Base-by-base conservation (phyloP, 1,140 invertebrate species). In the Spodoptera litura region DNA sequence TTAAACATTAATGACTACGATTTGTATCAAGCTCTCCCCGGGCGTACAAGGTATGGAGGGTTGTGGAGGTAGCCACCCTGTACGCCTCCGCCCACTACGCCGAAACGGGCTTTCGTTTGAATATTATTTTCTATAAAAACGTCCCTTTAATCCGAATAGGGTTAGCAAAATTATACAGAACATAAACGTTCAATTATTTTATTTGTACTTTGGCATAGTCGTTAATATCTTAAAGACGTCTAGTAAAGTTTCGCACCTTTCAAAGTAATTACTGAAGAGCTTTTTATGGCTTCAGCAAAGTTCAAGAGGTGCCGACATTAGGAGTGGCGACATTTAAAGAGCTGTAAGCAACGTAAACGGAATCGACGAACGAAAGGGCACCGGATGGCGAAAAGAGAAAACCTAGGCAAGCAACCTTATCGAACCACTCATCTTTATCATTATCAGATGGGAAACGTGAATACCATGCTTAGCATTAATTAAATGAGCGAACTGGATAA, bases 111-210 rank as follows among this genome's bases (percentile, higher is more conserved):
- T 75, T 62, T 75, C 44, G 72, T 75, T 75, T 75, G 72, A 75
- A 75, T 75, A 75, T 75, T 75, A 75, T 75, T 75, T 75, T 75
- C 38, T 75, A 75, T 75, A 75, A 75, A 75, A 75, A 75, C 72
- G 72, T 62, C 72, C 55, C 72, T 75, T 75, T 75, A 75, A 75
- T 59, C 62, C 72, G 15, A 53, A 62, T 53, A 75, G 72, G 72
- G 72, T 62, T 62, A 62, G 44, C 72, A 52, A 75, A 75, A 59
- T 9, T 9, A 15, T 52, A 35, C 15, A 25, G 3, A 75, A 51
- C 31, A 15, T 44, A 75, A 75, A 25, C 6, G 38, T 5, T 62
- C 27, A 52, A 31, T 13, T 15, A 53, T 52, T 31, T 52, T 70
- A 10, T 13, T n/a, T 55, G 52, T 13, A 15, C 25, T 2, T 52